Evolutionary conservation across 2,113 vertebrate genomes (phyloP).

Genomic region (Oncorhynchus gorbuscha): DNA sequence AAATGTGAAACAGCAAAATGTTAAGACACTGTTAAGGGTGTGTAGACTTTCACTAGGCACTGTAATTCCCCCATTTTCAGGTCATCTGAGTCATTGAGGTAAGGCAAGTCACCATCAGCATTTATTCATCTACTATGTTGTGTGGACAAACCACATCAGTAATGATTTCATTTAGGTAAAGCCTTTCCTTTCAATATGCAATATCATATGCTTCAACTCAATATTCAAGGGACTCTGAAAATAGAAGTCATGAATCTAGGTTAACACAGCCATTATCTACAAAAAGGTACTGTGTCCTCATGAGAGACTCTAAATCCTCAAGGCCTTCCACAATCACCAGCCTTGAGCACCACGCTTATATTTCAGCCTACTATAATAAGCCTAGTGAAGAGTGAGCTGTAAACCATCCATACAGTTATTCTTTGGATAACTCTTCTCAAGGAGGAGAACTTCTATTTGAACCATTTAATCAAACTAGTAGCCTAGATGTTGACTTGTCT

Average conservation of each 20-base stretch:
- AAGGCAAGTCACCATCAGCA: constrained; percentile 52
- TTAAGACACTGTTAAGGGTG: too few species aligned
- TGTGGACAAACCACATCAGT: constrained; percentile 50
- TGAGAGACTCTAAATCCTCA: constrained; percentile 39
- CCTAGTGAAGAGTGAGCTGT: too few species aligned
- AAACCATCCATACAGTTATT: too few species aligned
- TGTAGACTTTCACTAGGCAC: too few species aligned
- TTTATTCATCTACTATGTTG: neutral
- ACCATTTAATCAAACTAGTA: too few species aligned
- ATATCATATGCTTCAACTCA: constrained; percentile 32
- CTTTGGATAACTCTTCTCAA: too few species aligned
- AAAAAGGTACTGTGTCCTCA: constrained; percentile 50
- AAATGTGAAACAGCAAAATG: too few species aligned
- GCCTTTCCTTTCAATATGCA: constrained; percentile 25
- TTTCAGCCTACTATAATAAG: too few species aligned
- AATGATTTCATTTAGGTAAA: constrained; percentile 54
- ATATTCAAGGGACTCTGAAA: constrained; percentile 46
- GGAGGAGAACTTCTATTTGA: too few species aligned
- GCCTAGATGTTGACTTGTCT: too few species aligned
- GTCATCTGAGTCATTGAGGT: constrained; percentile 65
- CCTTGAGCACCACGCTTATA: constrained; percentile 25
- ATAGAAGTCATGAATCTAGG: constrained; percentile 64
- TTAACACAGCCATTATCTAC: constrained; percentile 66
- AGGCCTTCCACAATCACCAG: constrained; percentile 34
- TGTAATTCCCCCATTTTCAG: constrained; percentile 35